A percentile compares a stretch with the other conserved stretches of the same genome.
Conservation (phyloP, 2,113 vertebrate species). For the Megaceryle torquata region DNA sequence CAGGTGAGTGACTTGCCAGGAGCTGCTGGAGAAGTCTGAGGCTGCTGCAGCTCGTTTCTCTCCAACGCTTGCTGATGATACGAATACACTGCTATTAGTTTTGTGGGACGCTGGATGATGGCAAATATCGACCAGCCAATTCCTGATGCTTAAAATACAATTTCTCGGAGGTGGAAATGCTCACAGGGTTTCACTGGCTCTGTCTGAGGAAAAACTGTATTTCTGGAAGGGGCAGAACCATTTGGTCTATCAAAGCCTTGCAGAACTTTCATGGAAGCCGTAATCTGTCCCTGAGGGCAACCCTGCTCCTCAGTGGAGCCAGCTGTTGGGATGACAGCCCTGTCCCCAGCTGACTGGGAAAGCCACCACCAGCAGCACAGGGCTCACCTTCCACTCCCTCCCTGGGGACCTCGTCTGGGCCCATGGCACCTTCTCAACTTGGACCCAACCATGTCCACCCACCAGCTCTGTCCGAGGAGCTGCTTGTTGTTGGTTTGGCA, state of each 20-base stretch:
- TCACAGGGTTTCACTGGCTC: not conserved
- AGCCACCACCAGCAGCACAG: not conserved
- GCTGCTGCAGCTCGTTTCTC: not conserved
- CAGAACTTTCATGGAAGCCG: not conserved
- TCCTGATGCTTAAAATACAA: not conserved
- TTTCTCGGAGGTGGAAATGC: not conserved
- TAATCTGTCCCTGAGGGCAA: not conserved
- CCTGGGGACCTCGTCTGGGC: not conserved
- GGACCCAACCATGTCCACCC: not conserved
- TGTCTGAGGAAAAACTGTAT: not conserved
- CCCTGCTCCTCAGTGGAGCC: not conserved
- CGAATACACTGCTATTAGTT: rapidly evolving
- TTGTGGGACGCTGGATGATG: not conserved
- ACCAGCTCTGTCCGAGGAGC: not conserved
- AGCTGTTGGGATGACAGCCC: not conserved
- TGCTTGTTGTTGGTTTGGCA: not conserved
- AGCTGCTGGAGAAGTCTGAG: not conserved
- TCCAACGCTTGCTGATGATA: rapidly evolving
- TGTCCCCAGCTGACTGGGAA: not conserved
- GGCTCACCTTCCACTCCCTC: rapidly evolving
- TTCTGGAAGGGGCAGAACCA: not conserved
- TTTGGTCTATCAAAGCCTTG: not conserved
- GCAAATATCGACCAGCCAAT: not conserved
- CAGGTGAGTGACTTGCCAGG: not conserved
- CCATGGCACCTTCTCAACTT: not conserved